Evolutionary conservation across 1,140 invertebrate genomes (phyloP), one percentile per base, ranked within the genome.

Genomic region (Calliphora vicina): DNA sequence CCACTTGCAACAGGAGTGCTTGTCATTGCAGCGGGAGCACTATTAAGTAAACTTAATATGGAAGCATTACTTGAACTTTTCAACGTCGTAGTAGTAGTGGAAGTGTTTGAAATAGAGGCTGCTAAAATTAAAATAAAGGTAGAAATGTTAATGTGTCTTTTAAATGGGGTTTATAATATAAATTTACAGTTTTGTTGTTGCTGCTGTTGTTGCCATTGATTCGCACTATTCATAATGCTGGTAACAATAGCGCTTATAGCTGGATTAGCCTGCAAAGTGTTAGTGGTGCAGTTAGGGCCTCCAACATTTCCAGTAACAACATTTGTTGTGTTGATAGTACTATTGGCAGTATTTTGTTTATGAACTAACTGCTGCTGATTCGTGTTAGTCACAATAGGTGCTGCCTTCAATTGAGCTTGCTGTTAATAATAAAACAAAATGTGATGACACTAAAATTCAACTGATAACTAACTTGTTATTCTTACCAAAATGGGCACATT

Each of bases 181-280:
- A 43, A 26, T 12, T 72, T 42, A n/a, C 20, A 67, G 26, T 82
- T 82, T 13, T 72, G 78, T 73, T 83, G 81, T 57, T 84, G 84
- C 25, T 84, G 84, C 26, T 83, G 83, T 87, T 94, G 93, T 87
- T 94, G 94, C 87, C 95, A 95, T 87, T 96, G 94, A 89, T 95
- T 94, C 50, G 94, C 94, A 43, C 94, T 95, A 89, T 96, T 95
- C 94, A 95, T 95, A 13, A 96, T 92, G 87, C 94, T 95, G 83
- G 93, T 95, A 71, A 94, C 94, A 84, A 96, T 92, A 83, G 95
- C 95, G 88, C 93, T 95, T 85, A 95, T 95, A 76, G 94, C 94
- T 35, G 94, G 93, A 88, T 95, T 95, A n/a, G 93, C 92, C 85
- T 94, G 91, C 82, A 94, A 93, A 86, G 94, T 94, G 82, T 92